A percentile compares a stretch with the other conserved stretches of the same genome.
phyloP scores from a whole-genome alignment of 1,140 invertebrate species.

The Lasioglossum baleicum region DNA sequence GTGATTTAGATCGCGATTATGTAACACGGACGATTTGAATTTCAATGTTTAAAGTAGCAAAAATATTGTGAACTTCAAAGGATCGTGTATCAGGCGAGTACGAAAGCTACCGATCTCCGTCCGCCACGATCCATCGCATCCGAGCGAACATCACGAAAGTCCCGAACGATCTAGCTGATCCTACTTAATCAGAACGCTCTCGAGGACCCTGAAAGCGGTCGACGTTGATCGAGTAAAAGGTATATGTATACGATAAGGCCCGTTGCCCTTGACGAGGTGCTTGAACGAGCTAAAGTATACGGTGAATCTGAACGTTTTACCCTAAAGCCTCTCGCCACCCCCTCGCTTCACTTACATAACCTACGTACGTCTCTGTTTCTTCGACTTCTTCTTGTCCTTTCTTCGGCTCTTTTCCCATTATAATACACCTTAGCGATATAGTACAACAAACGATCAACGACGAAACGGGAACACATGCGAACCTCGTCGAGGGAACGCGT shows the following conservation, averaged over 20 bases:
- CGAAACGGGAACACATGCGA: constrained; percentile 21
- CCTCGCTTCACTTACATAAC: background rate
- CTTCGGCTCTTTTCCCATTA: background rate
- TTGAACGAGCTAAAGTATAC: constrained; percentile 26
- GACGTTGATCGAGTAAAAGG: constrained; percentile 18
- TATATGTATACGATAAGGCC: constrained; percentile 14
- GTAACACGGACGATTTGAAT: too few relatives aligned
- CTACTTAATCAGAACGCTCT: background rate
- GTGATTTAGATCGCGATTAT: too few relatives aligned
- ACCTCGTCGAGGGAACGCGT: constrained; percentile 51
- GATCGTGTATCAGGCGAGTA: too few relatives aligned
- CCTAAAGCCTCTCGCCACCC: constrained; percentile 21
- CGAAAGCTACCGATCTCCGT: background rate
- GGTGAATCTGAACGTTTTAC: constrained; percentile 17
- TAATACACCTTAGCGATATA: constrained; percentile 42
- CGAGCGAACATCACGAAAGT: constrained; percentile 15
- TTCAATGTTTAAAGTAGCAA: too few relatives aligned
- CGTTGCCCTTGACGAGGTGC: constrained; percentile 41
- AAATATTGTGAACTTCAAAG: too few relatives aligned
- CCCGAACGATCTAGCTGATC: background rate
- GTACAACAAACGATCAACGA: constrained; percentile 45
- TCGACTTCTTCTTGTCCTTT: too few relatives aligned
- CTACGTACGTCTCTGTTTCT: background rate
- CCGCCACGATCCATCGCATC: constrained; percentile 8
- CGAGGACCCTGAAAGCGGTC: background rate